phyloP scores from a whole-genome alignment of 2,888 invertebrate species.

The Heliconius aoede region DNA sequence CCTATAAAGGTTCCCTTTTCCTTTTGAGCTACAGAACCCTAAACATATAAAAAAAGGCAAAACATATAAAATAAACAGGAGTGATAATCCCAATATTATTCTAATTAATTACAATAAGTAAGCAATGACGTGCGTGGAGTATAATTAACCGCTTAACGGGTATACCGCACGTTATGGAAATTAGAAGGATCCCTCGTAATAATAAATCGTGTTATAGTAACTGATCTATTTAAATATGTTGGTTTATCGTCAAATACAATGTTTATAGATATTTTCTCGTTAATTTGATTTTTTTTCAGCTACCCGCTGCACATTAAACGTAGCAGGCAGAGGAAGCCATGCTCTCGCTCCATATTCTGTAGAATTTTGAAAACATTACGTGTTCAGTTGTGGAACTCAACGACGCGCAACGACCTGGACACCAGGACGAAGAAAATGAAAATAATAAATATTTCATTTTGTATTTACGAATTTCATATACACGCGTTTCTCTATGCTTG shows the following conservation, averaged over 20 bases:
- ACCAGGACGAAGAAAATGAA: no score
- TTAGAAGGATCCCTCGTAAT: slow-evolving; percentile 50
- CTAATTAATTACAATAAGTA: slow-evolving; percentile 41
- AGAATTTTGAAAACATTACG: no score
- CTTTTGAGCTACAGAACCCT: neutral
- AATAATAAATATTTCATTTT: no score
- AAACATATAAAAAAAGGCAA: neutral
- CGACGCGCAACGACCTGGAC: no score
- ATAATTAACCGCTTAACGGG: slow-evolving; percentile 52
- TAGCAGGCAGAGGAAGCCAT: no score
- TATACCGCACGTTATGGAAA: slow-evolving; percentile 50
- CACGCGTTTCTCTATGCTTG: no score
- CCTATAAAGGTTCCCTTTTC: no score
- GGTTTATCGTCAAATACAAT: neutral
- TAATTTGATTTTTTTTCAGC: no score
- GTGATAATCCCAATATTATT: slow-evolving; percentile 12
- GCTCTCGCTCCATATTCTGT: no score
- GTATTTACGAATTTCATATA: no score
- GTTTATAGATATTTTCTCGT: neutral
- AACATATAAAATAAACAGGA: neutral
- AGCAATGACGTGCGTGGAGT: slow-evolving; percentile 47
- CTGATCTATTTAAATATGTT: neutral
- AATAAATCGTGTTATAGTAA: slow-evolving; percentile 36
- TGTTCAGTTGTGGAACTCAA: no score
- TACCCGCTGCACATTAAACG: no score